Evolutionary conservation across 2,113 vertebrate genomes (phyloP).

Genomic region (Mixornis gularis): DNA sequence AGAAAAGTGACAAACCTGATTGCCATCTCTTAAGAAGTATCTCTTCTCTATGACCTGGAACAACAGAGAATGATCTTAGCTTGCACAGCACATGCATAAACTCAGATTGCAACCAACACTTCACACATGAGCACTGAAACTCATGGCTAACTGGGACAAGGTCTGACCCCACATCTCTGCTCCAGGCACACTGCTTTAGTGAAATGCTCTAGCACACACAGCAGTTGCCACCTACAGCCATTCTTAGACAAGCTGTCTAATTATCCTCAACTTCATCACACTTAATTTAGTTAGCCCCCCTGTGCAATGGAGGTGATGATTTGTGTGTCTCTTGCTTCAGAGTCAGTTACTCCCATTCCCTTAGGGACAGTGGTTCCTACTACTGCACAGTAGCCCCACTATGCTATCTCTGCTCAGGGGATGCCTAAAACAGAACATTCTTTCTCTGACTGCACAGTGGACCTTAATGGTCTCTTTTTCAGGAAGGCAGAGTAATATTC

Average conservation of each 20-base stretch:
- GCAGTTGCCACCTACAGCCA: background rate
- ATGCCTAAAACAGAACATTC: background rate
- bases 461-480: background rate
- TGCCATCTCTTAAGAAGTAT: constrained; percentile 88
- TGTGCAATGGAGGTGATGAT: background rate
- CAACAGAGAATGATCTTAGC: constrained; percentile 15
- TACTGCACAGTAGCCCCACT: background rate
- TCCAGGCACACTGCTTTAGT: background rate
- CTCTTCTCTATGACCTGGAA: constrained; percentile 94
- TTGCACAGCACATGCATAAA: background rate
- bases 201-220: background rate
- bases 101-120: background rate
- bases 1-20: constrained; percentile 77
- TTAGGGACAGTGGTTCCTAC: background rate
- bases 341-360: background rate
- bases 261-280: background rate
- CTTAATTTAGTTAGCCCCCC: background rate
- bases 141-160: background rate
- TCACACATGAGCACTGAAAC: background rate
- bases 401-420: background rate
- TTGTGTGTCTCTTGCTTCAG: background rate
- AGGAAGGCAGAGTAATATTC: background rate
- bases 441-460: background rate
- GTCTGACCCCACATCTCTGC: background rate
- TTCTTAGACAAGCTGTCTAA: background rate